Evolutionary conservation across 2,888 invertebrate species (phyloP), one percentile per base, ranked within the genome.

Genomic region (Athrips mouffetella): DNA sequence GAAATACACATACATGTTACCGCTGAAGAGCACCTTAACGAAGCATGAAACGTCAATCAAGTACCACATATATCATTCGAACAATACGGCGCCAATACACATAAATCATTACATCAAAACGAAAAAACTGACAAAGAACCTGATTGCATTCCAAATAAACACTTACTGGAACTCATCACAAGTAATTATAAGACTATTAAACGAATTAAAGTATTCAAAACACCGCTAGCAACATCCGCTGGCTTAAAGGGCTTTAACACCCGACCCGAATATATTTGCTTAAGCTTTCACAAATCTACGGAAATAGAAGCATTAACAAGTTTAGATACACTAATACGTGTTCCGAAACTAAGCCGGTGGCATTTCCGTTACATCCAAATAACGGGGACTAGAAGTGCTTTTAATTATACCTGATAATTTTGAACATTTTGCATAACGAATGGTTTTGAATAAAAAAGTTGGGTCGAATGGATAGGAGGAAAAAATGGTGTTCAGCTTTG

Each of bases 41-140:
- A 79, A 80, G 67, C 69, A 62, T 65, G 66, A 58, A 59, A 65
- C 75, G 80, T 80, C 83, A 82, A 79, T 83, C 84, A 80, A 67
- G 57, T 51, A 40, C 40, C 55, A 54, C 58, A 52, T 52, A 55
- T 58, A 63, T 64, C 69, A 61, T 57, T 58, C 57, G 57, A 56
- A 73, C 73, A 75, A 73, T 70, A 61, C 62, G 52, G 52, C 55
- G 54, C 46, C 51, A 49, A 50, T 51, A 53, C 49, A 44, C 46
- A 50, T 54, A 53, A 54, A 57, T 55, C 46, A 51, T 50, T 20
- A 10, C n/a, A 10, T 27, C 18, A 8, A 27, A 30, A 13, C 13
- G 6, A 10, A 42, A 29, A 42, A 23, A 42, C 39, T 13, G 13
- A 45, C 37, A 53, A 40, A 35, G 37, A 47, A 13, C 18, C 25